These are phyloP conservation scores for Mormyrops attenuatus DNA, from an alignment of 2,797 vertebrate species.

Conservation along the genomic window DNA sequence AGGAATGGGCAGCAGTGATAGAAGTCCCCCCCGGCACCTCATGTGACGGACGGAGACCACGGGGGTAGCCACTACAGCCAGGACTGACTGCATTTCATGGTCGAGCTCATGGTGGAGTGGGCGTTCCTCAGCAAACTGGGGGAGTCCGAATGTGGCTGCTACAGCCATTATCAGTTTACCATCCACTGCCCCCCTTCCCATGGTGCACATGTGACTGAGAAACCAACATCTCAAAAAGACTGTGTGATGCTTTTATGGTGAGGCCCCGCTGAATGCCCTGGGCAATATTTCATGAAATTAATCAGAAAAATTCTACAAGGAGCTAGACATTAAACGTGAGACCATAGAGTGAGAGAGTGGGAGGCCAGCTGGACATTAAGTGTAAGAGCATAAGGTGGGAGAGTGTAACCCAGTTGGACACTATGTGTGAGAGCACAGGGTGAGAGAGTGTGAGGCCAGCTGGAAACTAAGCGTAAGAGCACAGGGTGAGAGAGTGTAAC, in stretches of 20 bases:
- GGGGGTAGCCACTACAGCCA: neutral
- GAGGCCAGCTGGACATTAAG: neutral
- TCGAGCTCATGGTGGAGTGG: neutral
- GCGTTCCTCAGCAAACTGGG: neutral
- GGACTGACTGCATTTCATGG: neutral
- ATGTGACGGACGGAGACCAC: neutral
- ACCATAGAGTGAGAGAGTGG: neutral
- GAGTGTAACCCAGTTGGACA: neutral
- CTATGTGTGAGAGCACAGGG: neutral
- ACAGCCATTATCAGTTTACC: neutral
- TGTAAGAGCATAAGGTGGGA: neutral
- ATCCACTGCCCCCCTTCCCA: neutral
- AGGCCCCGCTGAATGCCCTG: conserved; percentile 12
- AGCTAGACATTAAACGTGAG: neutral
- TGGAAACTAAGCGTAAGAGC: neutral
- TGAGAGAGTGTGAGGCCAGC: neutral
- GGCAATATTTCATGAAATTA: conserved; percentile 24
- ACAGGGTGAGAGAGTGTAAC: neutral
- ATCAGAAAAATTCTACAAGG: conserved; percentile 24
- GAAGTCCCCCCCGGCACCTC: neutral
- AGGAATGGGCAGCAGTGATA: neutral
- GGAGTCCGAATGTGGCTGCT: neutral
- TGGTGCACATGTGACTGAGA: conserved; percentile 7
- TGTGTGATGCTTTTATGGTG: neutral
- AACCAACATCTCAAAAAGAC: neutral